Evolutionary conservation across 2,113 vertebrate genomes (phyloP).

Genomic region (Syrmaticus mikado): DNA sequence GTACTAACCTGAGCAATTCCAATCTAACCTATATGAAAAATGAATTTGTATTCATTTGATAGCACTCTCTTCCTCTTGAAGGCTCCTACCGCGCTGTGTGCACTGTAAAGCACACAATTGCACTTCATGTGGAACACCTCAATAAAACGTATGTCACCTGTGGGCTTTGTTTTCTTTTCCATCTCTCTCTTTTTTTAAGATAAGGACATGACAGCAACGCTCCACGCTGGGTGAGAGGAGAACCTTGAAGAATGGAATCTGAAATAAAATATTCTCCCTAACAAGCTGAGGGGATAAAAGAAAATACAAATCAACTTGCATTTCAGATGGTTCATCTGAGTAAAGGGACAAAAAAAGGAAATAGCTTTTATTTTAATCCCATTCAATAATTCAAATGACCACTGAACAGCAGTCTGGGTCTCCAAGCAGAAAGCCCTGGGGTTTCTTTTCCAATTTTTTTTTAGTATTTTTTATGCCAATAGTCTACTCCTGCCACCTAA

Average conservation of each 20-base stretch:
- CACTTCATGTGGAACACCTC: conserved; percentile 68
- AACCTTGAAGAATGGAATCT: conserved; percentile 71
- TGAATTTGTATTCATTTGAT: conserved; percentile 70
- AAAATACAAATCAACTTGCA: conserved; percentile 75
- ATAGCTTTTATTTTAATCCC: conserved; percentile 71
- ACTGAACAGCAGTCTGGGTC: conserved; percentile 45
- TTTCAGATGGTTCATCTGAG: conserved; percentile 70
- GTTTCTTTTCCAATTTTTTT: conserved; percentile 51
- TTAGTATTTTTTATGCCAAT: conserved; percentile 61
- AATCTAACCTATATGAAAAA: conserved; percentile 54
- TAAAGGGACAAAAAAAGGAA: conserved; percentile 69
- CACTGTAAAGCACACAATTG: conserved; percentile 66
- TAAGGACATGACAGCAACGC: conserved; percentile 62
- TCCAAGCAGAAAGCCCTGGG: conserved; percentile 68
- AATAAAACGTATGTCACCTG: conserved; percentile 70
- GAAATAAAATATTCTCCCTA: conserved; percentile 72
- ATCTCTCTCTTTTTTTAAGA: conserved; percentile 56
- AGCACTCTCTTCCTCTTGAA: conserved; percentile 55
- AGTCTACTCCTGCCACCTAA: conserved; percentile 69
- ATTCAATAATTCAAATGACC: conserved; percentile 80
- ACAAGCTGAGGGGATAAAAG: conserved; percentile 74
- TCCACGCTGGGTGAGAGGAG: conserved; percentile 63
- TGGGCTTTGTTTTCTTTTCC: conserved; percentile 75
- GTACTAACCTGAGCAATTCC: conserved; percentile 37
- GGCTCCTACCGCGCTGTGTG: conserved; percentile 54